Evolutionary conservation across 1,140 invertebrate genomes (phyloP).

Genomic region (Drosophila dunni): DNA sequence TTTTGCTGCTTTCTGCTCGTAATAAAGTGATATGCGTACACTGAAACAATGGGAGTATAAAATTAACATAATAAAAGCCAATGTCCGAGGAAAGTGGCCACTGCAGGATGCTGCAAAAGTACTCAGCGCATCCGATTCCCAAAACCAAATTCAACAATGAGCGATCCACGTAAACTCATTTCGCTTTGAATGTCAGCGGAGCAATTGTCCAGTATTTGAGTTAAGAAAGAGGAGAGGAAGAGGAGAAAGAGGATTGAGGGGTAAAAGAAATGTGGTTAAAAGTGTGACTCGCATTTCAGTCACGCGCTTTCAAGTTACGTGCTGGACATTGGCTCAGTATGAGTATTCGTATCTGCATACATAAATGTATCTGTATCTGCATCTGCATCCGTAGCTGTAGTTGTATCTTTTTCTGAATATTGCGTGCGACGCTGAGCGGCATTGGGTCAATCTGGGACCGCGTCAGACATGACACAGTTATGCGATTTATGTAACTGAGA

Average conservation of each 20-base stretch:
- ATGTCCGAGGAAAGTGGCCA: constrained; percentile 34
- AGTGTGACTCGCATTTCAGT: constrained; percentile 72
- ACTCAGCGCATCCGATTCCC: constrained; percentile 34
- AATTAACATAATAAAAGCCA: constrained; percentile 83
- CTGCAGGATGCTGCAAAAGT: constrained; percentile 26
- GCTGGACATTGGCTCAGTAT: constrained; percentile 46
- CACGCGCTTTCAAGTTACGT: constrained; percentile 64
- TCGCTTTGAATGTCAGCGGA: constrained; percentile 44
- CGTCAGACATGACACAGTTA: constrained; percentile 74
- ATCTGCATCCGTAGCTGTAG: constrained; percentile 18
- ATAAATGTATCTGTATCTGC: constrained; percentile 14
- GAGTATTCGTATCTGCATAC: constrained; percentile 18
- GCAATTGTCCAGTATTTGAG: constrained; percentile 42
- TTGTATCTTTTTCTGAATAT: constrained; percentile 34
- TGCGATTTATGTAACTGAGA: constrained; percentile 80
- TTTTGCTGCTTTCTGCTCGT: constrained; percentile 51
- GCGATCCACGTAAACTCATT: constrained; percentile 42
- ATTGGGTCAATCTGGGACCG: constrained; percentile 32
- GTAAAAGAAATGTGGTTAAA: constrained; percentile 22
- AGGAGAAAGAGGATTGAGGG: background rate
- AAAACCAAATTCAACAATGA: constrained; percentile 38
- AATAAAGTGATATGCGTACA: constrained; percentile 81
- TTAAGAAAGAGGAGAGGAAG: background rate
- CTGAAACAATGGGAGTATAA: constrained; percentile 76
- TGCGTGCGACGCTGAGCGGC: constrained; percentile 52